Evolutionary conservation across 2,888 invertebrate species (phyloP), one percentile per base, ranked within the genome.

Genomic region (Phortica magna): DNA sequence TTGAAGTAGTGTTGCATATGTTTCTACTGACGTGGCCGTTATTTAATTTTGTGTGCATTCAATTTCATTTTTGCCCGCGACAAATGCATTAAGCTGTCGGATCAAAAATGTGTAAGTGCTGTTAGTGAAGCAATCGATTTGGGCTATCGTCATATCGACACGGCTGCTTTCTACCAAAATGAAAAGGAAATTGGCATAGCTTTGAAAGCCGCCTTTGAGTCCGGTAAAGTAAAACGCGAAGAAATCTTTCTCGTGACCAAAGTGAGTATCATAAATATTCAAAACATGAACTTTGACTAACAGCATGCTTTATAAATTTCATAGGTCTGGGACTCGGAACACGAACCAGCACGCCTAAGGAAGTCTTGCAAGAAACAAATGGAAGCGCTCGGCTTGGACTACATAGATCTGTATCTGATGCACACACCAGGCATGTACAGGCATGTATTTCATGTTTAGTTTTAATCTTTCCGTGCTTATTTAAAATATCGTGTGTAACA

Each of bases 401-500:
- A 97, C 88, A 92, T 97, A 73, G 97, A 97, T 86, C 92, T 96
- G 0, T 97, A 95, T 87, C 92, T 97, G 48, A 95, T 97, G 78
- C 97, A 97, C 88, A 96, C 95, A 93, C 97, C 97, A 0, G 93
- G 96, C 90, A 95, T 94, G 0, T 95, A 95, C 81, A 92, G 83
- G 79, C 93, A 88, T 78, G 80, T 83, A n/a, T n/a, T n/a, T n/a
- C n/a, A n/a, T 1, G 79, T 1, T 31, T n/a, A n/a, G 31, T 1
- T 31, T 2, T 0, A 31, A 31, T 4, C 31, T 31, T 31, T 31
- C 31, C 31, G 5, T 31, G 31, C 0, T 31, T 31, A 31, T 31
- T 31, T 31, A 4, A 31, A 59, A 59, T 59, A 42, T 67, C 41
- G n/a, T 41, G 0, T 7, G 14, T 7, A 17, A 53, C 41, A 94